Percentiles rank a stretch among this genome's conserved stretches.
Conservation (phyloP, 2,113 vertebrate species). For the Dasyprocta punctata region DNA sequence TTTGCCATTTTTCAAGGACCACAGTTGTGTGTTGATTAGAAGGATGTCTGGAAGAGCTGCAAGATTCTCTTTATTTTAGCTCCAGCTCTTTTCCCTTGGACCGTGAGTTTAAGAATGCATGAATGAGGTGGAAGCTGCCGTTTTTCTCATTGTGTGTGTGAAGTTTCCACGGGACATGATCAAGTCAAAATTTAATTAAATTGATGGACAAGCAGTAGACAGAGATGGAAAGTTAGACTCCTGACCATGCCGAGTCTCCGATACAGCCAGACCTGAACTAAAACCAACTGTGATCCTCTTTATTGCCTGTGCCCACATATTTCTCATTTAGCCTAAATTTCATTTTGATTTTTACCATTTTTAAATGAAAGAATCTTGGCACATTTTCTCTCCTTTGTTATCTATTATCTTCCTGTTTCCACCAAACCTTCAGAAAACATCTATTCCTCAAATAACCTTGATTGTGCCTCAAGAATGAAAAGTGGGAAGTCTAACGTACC, state of each 20-base stretch:
- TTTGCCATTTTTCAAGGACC: not conserved
- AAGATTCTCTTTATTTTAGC: not conserved
- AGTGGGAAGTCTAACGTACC: not conserved
- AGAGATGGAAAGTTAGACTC: not conserved
- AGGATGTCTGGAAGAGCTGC: not conserved
- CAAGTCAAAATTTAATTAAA: not conserved
- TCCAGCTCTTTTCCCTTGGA: not conserved
- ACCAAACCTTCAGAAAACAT: not conserved
- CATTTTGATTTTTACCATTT: not conserved
- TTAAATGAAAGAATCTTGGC: not conserved
- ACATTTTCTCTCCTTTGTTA: not conserved
- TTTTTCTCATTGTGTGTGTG: not conserved
- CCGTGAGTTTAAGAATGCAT: not conserved
- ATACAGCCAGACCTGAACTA: not conserved
- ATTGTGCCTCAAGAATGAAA: not conserved
- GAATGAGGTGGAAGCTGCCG: not conserved
- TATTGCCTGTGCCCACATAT: not conserved
- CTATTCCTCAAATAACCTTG: not conserved
- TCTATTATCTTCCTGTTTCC: not conserved
- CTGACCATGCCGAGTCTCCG: not conserved
- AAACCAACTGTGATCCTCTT: not conserved
- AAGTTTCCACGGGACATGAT: not conserved
- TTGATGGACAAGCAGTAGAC: not conserved
- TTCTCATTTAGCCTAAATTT: slow-evolving; percentile 15
- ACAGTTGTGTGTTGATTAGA: not conserved